A percentile compares a stretch with the other conserved stretches of the same genome.
phyloP scores from a whole-genome alignment of 2,888 invertebrate species.

The Apamea sordens region DNA sequence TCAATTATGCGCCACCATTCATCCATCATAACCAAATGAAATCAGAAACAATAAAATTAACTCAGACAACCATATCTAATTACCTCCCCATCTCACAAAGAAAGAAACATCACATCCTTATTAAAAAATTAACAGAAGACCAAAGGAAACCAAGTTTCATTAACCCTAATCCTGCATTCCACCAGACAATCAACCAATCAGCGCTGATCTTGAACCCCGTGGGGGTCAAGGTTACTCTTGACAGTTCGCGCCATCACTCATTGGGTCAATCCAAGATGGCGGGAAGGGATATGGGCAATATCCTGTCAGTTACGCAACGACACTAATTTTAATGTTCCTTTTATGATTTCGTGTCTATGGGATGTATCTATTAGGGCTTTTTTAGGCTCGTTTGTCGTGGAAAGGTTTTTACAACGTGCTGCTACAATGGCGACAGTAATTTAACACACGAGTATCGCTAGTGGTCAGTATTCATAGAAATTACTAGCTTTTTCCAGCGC shows the following conservation, averaged over 20 bases:
- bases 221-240: constrained; percentile 56
- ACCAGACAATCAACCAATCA: constrained; percentile 52
- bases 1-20: neutral
- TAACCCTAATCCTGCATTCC: constrained; percentile 41
- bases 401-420: neutral
- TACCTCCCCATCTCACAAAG: constrained; percentile 2
- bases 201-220: constrained; percentile 55
- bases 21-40: constrained; percentile 2
- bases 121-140: constrained; percentile 25
- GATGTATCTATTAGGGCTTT: constrained; percentile 18
- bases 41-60: neutral
- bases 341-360: constrained; percentile 39
- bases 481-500: too few species aligned
- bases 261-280: constrained; percentile 61
- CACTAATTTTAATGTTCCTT: constrained; percentile 61
- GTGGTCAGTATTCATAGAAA: neutral
- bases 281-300: constrained; percentile 66
- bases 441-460: neutral
- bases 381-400: neutral
- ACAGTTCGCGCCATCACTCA: constrained; percentile 53
- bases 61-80: neutral
- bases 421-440: neutral
- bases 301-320: constrained; percentile 61
- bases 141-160: constrained; percentile 39
- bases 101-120: constrained; percentile 23